Percentiles rank a stretch among this genome's conserved stretches.
Conservation (phyloP, 37 sponge, comb jelly and placozoan species). For the Lycopodina hypogea region DNA sequence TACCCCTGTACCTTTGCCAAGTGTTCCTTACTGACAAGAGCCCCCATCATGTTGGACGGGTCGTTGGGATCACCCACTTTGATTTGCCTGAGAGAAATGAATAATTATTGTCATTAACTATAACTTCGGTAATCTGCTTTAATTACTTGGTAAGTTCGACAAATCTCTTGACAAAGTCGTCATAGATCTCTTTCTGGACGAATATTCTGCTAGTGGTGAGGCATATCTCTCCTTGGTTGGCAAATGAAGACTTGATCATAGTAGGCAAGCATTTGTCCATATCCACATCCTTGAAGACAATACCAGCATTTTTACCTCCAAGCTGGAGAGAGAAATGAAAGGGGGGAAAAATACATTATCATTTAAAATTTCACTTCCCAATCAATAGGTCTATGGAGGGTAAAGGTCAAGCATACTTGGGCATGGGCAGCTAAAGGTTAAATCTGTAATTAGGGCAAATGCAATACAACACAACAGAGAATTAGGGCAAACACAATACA, state of each 20-base stretch:
- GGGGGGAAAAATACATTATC: slow-evolving; percentile 1
- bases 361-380: too few species aligned
- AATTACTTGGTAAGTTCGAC: slow-evolving; percentile 75
- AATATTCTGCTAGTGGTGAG: slow-evolving; percentile 86
- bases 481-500: too few species aligned
- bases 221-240: slow-evolving; percentile 92
- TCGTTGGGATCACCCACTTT: slow-evolving; percentile 81
- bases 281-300: slow-evolving; percentile 80
- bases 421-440: not conserved
- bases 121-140: not conserved
- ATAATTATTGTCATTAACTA: not conserved
- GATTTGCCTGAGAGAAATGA: slow-evolving; percentile 37
- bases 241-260: slow-evolving; percentile 72
- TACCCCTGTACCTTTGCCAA: slow-evolving; percentile 77
- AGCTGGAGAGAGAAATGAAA: slow-evolving; percentile 42
- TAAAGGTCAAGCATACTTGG: not conserved
- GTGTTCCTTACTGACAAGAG: slow-evolving; percentile 88
- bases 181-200: slow-evolving; percentile 78
- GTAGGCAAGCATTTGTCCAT: slow-evolving; percentile 82
- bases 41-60: slow-evolving; percentile 71
- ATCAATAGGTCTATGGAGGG: too few species aligned
- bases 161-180: slow-evolving; percentile 63
- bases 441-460: not conserved
- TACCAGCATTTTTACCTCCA: slow-evolving; percentile 90
- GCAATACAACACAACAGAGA: too few species aligned